Conservation (phyloP, 2,797 vertebrate species). For the Chrysocyon brachyurus region DNA sequence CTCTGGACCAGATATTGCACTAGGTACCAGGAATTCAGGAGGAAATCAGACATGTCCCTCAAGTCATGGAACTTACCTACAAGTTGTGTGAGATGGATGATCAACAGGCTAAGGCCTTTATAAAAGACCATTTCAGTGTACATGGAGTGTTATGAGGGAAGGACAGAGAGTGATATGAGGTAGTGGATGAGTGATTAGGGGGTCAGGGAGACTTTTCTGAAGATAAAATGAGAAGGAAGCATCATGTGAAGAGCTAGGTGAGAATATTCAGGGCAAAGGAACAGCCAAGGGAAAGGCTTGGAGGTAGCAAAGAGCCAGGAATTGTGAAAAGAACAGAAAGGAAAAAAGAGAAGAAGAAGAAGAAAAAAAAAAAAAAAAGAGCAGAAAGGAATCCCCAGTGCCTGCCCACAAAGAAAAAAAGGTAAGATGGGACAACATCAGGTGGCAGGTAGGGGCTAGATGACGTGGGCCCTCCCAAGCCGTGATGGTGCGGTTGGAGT, state of each 20-base stretch:
- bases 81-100: not conserved
- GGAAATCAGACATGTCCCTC: not conserved
- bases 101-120: not conserved
- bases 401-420: not conserved
- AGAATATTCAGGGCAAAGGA: not conserved
- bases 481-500: accelerated
- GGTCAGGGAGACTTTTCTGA: not conserved
- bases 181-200: not conserved
- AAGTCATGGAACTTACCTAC: not conserved
- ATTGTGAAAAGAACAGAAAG: not conserved
- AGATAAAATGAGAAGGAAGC: not conserved
- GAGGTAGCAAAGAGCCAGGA: not conserved
- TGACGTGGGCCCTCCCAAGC: not conserved
- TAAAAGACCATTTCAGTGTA: not conserved
- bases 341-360: too few species aligned
- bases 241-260: not conserved
- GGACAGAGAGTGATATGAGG: not conserved
- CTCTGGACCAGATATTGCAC: not conserved
- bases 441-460: not conserved
- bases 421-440: not conserved
- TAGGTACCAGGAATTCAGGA: not conserved
- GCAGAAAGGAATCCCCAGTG: not conserved
- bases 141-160: not conserved
- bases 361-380: not conserved
- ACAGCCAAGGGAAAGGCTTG: not conserved